Evolutionary conservation across 2,113 vertebrate species (phyloP).

Genomic region (Taurulus bubalis): DNA sequence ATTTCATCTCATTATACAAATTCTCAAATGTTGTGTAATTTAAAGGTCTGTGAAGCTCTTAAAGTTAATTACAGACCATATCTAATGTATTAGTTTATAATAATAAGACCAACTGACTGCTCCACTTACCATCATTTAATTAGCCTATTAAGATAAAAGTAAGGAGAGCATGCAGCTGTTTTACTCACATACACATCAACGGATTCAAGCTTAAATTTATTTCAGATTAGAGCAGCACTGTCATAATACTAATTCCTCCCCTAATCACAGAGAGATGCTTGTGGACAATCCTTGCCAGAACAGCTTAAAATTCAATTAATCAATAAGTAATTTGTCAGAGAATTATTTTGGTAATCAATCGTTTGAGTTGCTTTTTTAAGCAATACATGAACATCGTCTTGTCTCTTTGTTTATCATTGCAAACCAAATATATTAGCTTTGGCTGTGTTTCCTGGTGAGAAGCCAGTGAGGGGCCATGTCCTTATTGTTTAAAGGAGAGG

Average conservation of each 20-base stretch:
- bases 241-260: background rate
- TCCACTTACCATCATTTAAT: conserved; percentile 56
- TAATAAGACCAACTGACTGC: conserved; percentile 41
- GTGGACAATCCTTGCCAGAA: background rate
- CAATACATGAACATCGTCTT: no score
- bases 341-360: background rate
- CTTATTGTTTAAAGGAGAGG: background rate
- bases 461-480: background rate
- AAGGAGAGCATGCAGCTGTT: conserved; percentile 12
- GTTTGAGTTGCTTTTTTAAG: background rate
- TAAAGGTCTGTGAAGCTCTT: conserved; percentile 36
- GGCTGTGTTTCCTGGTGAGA: background rate
- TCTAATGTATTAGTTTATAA: conserved; percentile 53
- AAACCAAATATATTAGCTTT: background rate
- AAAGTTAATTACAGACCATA: conserved; percentile 43
- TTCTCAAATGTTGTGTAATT: conserved; percentile 23
- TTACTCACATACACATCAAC: background rate
- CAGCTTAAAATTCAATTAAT: background rate
- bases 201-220: background rate
- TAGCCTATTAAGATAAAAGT: conserved; percentile 56
- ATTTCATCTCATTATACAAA: conserved; percentile 23
- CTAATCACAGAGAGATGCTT: background rate
- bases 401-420: background rate
- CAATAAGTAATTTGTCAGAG: background rate
- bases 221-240: conserved; percentile 1